These are phyloP conservation scores for Phoeniculus purpureus DNA, from an alignment of 2,797 vertebrate genomes.

Conservation along the genomic window DNA sequence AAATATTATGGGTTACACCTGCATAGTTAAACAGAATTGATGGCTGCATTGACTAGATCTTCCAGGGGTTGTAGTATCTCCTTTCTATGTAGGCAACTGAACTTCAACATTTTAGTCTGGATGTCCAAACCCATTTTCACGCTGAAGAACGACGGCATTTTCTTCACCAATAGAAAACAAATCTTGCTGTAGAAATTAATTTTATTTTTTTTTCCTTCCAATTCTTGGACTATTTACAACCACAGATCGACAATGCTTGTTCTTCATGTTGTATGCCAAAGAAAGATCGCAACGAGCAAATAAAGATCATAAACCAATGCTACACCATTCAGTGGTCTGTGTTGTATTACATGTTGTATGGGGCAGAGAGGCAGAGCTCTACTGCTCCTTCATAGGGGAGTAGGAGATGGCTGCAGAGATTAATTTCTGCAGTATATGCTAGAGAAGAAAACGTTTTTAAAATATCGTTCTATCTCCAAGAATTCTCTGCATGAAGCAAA, in stretches of 20 bases:
- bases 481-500: not conserved
- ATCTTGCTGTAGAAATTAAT: not conserved
- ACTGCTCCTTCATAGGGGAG: not conserved
- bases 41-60: not conserved
- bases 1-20: not conserved
- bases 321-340: rapidly evolving
- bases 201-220: not conserved
- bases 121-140: not conserved
- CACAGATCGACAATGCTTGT: not conserved
- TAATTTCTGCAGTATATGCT: not conserved
- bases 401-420: not conserved
- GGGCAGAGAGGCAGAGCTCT: not conserved
- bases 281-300: not conserved
- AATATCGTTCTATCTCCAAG: not conserved
- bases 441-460: not conserved
- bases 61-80: not conserved
- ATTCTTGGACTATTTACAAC: not conserved
- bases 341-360: rapidly evolving
- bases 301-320: not conserved
- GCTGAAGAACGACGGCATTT: not conserved
- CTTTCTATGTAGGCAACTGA: not conserved
- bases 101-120: not conserved
- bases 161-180: not conserved
- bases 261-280: not conserved
- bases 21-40: not conserved